Evolutionary conservation across 1,140 invertebrate species (phyloP).

Genomic region (Trichomalopsis sarcophagae): DNA sequence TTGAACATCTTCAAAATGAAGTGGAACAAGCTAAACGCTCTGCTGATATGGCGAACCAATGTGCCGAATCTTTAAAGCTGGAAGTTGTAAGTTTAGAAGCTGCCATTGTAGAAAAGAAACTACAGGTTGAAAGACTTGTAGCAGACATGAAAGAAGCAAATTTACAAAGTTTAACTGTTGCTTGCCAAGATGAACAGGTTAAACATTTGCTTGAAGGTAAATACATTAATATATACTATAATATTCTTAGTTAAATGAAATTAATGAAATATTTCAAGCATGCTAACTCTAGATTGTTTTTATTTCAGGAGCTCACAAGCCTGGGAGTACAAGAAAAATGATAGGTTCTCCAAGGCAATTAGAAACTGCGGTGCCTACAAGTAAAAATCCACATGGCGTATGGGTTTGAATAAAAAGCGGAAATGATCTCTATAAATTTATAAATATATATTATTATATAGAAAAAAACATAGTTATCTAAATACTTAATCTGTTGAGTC

Average conservation of each 20-base stretch:
- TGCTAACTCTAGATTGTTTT: conserved; percentile 29
- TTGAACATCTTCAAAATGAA: conserved; percentile 87
- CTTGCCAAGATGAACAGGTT: conserved; percentile 85
- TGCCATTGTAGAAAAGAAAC: conserved; percentile 89
- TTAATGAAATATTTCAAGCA: conserved; percentile 42
- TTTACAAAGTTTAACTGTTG: conserved; percentile 89
- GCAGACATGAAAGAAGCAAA: conserved; percentile 95
- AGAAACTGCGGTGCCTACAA: conserved; percentile 94
- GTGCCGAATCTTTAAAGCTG: conserved; percentile 86
- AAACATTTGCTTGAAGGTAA: conserved; percentile 86
- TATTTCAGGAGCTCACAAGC: conserved; percentile 83
- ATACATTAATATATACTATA: conserved; percentile 26
- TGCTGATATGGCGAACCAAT: conserved; percentile 86
- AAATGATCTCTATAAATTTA: conserved; percentile 54
- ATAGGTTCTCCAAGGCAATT: conserved; percentile 92
- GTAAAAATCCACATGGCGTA: conserved; percentile 96
- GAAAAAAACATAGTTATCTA: conserved; percentile 35
- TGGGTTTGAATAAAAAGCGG: conserved; percentile 84
- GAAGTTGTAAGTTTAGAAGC: conserved; percentile 86
- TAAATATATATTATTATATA: conserved; percentile 43
- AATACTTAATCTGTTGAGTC: conserved; percentile 43
- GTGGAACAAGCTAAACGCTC: conserved; percentile 88
- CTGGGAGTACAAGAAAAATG: conserved; percentile 90
- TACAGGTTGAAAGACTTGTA: conserved; percentile 88
- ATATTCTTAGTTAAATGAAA: conserved; percentile 19